Evolutionary conservation across 2,797 vertebrate genomes (phyloP).

Genomic region (Characodon lateralis): DNA sequence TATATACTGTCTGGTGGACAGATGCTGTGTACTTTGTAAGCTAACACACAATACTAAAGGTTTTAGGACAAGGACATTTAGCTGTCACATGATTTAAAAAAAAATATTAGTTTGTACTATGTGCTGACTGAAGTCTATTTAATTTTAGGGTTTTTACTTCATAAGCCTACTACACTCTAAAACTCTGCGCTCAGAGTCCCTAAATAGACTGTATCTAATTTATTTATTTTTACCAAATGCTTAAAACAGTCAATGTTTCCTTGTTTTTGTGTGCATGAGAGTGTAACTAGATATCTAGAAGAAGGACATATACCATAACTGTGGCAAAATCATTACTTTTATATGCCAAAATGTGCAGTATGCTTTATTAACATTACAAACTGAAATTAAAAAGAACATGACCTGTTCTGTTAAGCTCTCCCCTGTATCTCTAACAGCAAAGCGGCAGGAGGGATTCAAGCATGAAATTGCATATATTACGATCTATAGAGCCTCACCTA

Average conservation of each 20-base stretch:
- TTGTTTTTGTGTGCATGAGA: background rate
- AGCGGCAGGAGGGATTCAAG: conserved; percentile 39
- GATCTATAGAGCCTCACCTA: conserved; percentile 36
- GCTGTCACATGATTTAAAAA: no score
- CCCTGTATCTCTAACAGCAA: conserved; percentile 32
- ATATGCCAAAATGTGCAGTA: no score
- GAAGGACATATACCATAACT: background rate
- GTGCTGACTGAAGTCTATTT: background rate
- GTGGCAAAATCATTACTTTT: conserved; percentile 6
- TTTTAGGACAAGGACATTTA: background rate
- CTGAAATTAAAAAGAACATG: conserved; percentile 27
- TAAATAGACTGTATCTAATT: background rate
- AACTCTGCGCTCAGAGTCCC: background rate
- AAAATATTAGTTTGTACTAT: background rate
- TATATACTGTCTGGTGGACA: background rate
- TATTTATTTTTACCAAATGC: background rate
- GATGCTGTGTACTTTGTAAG: background rate
- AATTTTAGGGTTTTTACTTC: background rate
- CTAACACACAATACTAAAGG: background rate
- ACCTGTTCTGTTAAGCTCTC: conserved; percentile 23
- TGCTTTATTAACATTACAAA: background rate
- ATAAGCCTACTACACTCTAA: background rate
- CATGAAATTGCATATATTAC: conserved; percentile 46
- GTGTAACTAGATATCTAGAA: background rate
- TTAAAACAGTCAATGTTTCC: background rate